A percentile compares a stretch with the other conserved stretches of the same genome.
phyloP scores from a whole-genome alignment of 2,888 invertebrate genomes.

The Opisthograptis luteolata region DNA sequence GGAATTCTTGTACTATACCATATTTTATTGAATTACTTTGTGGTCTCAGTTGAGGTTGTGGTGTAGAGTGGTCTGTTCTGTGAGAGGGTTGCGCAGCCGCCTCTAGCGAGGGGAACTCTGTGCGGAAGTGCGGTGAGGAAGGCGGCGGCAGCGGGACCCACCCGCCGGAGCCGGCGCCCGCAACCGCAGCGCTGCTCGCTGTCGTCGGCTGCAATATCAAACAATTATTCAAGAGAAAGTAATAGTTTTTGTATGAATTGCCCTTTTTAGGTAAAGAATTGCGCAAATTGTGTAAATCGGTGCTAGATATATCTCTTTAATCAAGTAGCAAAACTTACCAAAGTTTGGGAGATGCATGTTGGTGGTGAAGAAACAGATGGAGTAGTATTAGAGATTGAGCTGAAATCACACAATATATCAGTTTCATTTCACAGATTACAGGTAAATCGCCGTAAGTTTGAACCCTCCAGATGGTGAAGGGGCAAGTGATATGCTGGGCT shows the following conservation, averaged over 20 bases:
- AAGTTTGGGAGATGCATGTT: constrained; percentile 79
- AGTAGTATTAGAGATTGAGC: constrained; percentile 72
- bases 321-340: constrained; percentile 61
- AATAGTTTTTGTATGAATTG: no score
- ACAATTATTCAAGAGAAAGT: background rate
- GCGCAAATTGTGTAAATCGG: no score
- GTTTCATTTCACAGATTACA: no score
- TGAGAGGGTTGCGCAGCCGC: constrained; percentile 87
- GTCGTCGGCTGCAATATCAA: constrained; percentile 72
- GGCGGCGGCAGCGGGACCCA: constrained; percentile 85
- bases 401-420: constrained; percentile 50
- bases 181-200: constrained; percentile 83
- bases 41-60: constrained; percentile 78
- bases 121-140: constrained; percentile 95
- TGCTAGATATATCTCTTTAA: no score
- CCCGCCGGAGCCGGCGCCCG: constrained; percentile 76
- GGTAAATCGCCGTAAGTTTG: no score
- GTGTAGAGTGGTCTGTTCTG: constrained; percentile 69
- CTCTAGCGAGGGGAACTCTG: constrained; percentile 96
- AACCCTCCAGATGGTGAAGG: no score
- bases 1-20: no score
- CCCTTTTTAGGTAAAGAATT: no score
- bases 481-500: no score
- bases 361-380: constrained; percentile 74
- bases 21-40: constrained; percentile 80